phyloP scores from a whole-genome alignment of 2,888 invertebrate species.

The Ophion ventricosus region DNA sequence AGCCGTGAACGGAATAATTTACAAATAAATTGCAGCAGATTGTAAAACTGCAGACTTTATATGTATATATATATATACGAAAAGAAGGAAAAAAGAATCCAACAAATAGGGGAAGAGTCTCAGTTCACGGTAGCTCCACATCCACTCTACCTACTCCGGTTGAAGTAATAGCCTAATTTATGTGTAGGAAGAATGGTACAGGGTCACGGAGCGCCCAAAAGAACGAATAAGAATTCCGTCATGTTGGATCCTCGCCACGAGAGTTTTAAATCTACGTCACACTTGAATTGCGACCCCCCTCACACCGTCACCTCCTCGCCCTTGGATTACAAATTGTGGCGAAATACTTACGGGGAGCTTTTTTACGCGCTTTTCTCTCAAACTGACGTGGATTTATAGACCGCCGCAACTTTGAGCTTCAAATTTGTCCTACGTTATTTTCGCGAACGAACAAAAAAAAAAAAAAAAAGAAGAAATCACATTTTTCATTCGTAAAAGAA shows the following conservation, averaged over 20 bases:
- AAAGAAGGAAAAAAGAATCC: slow-evolving; percentile 13
- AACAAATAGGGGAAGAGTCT: slow-evolving; percentile 42
- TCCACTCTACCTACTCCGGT: slow-evolving; percentile 45
- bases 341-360: slow-evolving; percentile 58
- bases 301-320: slow-evolving; percentile 8
- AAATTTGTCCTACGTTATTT: slow-evolving; percentile 57
- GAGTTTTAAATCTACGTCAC: slow-evolving; percentile 62
- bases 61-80: not conserved
- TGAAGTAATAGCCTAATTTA: slow-evolving; percentile 55
- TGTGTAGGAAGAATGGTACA: slow-evolving; percentile 42
- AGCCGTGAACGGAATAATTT: slow-evolving; percentile 63
- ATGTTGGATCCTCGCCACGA: slow-evolving; percentile 54
- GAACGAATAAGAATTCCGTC: slow-evolving; percentile 57
- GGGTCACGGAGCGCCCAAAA: slow-evolving; percentile 39
- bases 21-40: slow-evolving; percentile 61
- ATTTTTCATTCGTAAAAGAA: slow-evolving; percentile 46
- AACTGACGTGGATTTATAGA: slow-evolving; percentile 53
- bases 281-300: slow-evolving; percentile 20
- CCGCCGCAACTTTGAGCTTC: slow-evolving; percentile 48
- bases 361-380: slow-evolving; percentile 23
- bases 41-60: slow-evolving; percentile 38
- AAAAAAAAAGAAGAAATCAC: slow-evolving; percentile 35
- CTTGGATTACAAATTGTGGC: slow-evolving; percentile 41
- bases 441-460: not conserved
- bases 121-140: slow-evolving; percentile 19